A percentile compares a stretch with the other conserved stretches of the same genome.
These are phyloP conservation scores for Vespertilio murinus DNA, from an alignment of 2,797 vertebrate species.

Conservation along the genomic window DNA sequence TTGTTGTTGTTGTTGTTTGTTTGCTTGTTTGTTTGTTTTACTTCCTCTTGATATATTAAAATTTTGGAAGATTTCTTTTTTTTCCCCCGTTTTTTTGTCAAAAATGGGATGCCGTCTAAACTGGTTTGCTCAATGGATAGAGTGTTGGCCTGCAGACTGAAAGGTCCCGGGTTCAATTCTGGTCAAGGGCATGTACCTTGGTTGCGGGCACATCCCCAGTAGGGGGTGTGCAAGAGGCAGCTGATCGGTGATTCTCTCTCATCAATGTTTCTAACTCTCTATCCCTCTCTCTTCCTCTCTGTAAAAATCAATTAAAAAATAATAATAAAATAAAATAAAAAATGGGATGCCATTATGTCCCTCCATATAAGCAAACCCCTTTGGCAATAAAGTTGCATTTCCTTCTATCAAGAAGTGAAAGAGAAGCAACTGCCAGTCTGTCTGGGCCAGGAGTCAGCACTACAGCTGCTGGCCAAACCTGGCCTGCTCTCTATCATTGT, in stretches of 20 bases:
- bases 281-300: no score
- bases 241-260: no score
- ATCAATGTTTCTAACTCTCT: no score
- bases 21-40: not conserved
- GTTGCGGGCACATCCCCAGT: no score
- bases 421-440: not conserved
- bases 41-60: slow-evolving; percentile 27
- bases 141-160: no score
- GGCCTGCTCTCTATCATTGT: not conserved
- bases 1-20: not conserved
- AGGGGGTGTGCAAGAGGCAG: no score
- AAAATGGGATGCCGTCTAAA: not conserved
- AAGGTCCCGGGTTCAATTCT: no score
- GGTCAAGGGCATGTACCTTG: no score
- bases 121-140: no score
- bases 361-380: not conserved
- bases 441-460: not conserved
- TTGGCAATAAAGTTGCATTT: not conserved
- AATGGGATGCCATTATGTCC: not conserved
- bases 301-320: no score
- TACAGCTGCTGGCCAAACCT: not conserved
- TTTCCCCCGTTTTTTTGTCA: not conserved
- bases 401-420: not conserved
- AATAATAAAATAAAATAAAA: no score
- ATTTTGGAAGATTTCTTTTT: not conserved